Conservation (phyloP, 2,888 invertebrate species). For the Schizaphis graminum region DNA sequence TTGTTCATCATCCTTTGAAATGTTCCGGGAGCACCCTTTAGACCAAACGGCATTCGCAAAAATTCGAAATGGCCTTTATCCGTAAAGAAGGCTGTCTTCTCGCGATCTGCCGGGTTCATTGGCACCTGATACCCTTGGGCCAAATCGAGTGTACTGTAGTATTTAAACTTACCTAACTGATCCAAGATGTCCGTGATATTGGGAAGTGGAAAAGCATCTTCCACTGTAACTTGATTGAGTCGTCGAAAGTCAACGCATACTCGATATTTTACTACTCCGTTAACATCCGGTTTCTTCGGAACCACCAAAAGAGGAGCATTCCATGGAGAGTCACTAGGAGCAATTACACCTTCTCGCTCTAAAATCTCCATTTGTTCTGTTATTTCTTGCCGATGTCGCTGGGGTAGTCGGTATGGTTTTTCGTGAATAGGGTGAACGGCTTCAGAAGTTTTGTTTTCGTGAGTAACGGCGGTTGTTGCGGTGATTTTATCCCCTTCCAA, state of each 20-base stretch:
- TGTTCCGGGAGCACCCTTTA: too few relatives aligned
- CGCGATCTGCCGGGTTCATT: not conserved
- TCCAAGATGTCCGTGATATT: not conserved
- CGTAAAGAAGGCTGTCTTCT: conserved; percentile 9
- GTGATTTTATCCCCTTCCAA: too few relatives aligned
- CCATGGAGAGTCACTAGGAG: conserved; percentile 23
- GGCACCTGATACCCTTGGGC: not conserved
- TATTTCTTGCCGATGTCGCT: too few relatives aligned
- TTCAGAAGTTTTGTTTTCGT: too few relatives aligned
- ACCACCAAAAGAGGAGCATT: conserved; percentile 56
- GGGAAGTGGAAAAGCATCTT: conserved; percentile 46
- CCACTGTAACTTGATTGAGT: conserved; percentile 42
- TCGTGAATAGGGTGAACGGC: too few relatives aligned
- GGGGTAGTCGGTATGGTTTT: too few relatives aligned
- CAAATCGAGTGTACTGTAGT: not conserved
- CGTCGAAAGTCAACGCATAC: conserved; percentile 46
- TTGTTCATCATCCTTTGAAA: too few relatives aligned
- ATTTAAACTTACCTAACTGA: not conserved
- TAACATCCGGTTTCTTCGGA: conserved; percentile 57
- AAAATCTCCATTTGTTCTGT: too few relatives aligned
- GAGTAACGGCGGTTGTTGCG: too few relatives aligned
- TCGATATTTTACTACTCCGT: conserved; percentile 39
- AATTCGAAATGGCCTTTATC: conserved; percentile 7
- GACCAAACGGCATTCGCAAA: not conserved
- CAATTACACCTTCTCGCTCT: too few relatives aligned